Percentiles rank a stretch among this genome's conserved stretches.
Conservation (phyloP, 2,113 vertebrate species). For the Rousettus leschenaultii region DNA sequence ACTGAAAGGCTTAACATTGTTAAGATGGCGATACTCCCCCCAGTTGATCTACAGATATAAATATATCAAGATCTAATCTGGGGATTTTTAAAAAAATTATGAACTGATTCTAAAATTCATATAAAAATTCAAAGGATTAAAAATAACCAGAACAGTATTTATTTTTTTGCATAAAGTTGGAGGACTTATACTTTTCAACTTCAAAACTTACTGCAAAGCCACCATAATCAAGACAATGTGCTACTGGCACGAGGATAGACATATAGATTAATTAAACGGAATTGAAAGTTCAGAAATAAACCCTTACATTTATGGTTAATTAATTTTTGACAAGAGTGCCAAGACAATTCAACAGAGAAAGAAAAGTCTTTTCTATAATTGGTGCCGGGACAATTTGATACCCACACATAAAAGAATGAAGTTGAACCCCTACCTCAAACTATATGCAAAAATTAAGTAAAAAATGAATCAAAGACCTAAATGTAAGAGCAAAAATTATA, state of each 20-base stretch:
- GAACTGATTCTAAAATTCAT: neutral
- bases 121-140: neutral
- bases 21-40: neutral
- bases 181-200: neutral
- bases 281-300: neutral
- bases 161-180: neutral
- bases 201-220: neutral
- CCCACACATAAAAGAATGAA: neutral
- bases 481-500: neutral
- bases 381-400: neutral
- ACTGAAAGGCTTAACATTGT: neutral
- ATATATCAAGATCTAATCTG: neutral
- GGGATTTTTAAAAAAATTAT: neutral
- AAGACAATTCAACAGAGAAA: neutral
- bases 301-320: neutral
- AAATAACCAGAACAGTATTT: neutral
- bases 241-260: neutral
- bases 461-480: neutral
- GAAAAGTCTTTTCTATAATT: neutral
- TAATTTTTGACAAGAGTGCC: neutral
- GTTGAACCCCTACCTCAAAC: neutral
- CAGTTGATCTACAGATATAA: neutral
- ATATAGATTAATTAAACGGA: neutral
- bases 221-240: neutral
- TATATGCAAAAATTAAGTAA: neutral